Base-by-base conservation (phyloP, 92 coral and sea anemone genomes). In the Micromussa lordhowensis region DNA sequence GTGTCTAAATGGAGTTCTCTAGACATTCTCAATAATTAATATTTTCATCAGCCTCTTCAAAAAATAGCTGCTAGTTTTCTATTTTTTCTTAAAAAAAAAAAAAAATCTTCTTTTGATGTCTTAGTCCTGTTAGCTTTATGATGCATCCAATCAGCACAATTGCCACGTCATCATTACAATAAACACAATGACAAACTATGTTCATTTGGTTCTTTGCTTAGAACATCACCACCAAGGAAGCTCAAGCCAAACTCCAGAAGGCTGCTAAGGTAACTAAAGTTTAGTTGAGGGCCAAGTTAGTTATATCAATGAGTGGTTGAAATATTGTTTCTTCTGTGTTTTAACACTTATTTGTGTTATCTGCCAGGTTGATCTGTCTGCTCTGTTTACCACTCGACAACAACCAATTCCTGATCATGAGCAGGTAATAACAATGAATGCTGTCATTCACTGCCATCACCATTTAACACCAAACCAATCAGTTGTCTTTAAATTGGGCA, bases 341-440 rank as follows among this genome's bases (percentile, higher is more conserved):
- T 17, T 44, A 24, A 24, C 70, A 16, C 53, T 75, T 29, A 29
- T 32, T 28, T 78, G 8, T 49, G 32, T 69, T 40, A 31, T 61
- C 28, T 53, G 18, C 11, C 77, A 98, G 99, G 98, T 93, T 66
- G 99, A 98, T 86, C 89, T 98, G 40, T 95, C 99, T 15, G 96
- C 99, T 9, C 70, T 98, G 85, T 98, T 98, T 72, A 98, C 99
- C 40, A 96, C 98, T 69, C 91, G 99, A 63, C 99, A 98, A 66
- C 96, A 94, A 40, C 99, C 99, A 1, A 94, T 95, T 82, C 99
- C 99, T 54, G 96, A 98, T 84, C 82, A 85, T 14, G 99, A 98
- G 86, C 98, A 95, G 93, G 99, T 98, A 91, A 44, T 75, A 9
- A 49, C 31, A 2, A 10, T 8, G 55, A 44, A 34, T 75, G 51